Base-by-base conservation (phyloP, 30 jellyfish, hydroid and myxozoan genomes). In the Turritopsis rubra region DNA sequence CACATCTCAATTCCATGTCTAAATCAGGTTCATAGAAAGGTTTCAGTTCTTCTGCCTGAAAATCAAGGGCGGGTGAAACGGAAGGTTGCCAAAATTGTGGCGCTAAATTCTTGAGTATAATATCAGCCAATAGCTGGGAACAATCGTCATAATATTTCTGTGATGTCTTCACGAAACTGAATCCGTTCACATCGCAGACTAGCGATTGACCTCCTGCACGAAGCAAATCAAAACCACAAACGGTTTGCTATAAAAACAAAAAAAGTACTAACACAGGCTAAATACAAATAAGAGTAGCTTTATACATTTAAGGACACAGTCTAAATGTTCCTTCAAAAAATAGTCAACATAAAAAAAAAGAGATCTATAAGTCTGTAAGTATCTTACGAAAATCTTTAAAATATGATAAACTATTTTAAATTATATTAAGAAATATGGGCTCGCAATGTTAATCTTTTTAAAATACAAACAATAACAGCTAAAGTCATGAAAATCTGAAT, bases 151-250 rank as follows among this genome's bases (percentile, higher is more conserved):
- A 93, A 77, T 93, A 93, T 73, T 93, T 93, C 80, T 81, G 89
- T 23, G 99, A 93, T 5, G 96, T 93, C 75, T 93, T 93, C 68
- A 93, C 99, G 75, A 93, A 93, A 75, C 99, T 93, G 83, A 93
- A 88, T 28, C 99, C 99, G 72, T 93, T 93, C 22, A 93, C 99
- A 79, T 93, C 99, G 80, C 99, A 93, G 18, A 93, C 99, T 77
- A 66, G 85, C 1, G 97, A 89, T 65, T 88, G 84, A 23, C 96
- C 95, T 24, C 87, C 83, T 22, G 99, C 79, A 29, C 99, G 92
- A 9, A 93, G 93, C 17, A 93, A 85, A 74, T 93, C 99, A 65
- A 93, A 88, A 28, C 99, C 99, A 76, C 99, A 93, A 17, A 93
- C 99, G 24, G 96, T 93, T 88, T 93, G 99, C 97, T 93, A 88